Base-by-base conservation (phyloP, 2,888 invertebrate species). In the Noctua pronuba region DNA sequence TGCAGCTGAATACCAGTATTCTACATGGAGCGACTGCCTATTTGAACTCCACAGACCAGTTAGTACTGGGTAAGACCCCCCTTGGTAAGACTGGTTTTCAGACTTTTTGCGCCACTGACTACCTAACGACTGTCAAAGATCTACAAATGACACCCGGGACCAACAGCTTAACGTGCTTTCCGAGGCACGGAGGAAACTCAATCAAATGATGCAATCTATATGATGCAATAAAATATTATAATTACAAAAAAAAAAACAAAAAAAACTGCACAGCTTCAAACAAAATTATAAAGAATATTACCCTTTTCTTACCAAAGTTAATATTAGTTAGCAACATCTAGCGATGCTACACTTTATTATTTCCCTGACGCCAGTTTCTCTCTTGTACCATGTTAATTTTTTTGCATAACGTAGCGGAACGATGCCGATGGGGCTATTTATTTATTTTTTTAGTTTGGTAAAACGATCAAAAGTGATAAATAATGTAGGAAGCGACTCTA, bases 321-420 rank as follows among this genome's bases (percentile, higher is more conserved):
- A 55, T 55, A 44, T 41, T 72, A 60, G 46, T 38, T 49, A 73
- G 11, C 28, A 73, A 46, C 24, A 49, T 35, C 55, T 24, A 31
- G 16, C 38, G 65, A 65, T 21, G 55, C 55, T 44, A n/a, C 31
- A 8, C 28, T 35, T 46, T 46, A 73, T 46, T 75, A 73, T 46
- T 46, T 73, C 38, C 46, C 1, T 16, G 24, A n/a, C 21, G 2
- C 35, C 11, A n/a, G 18, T 41, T 64, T 75, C 31, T 52, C n/a
- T 52, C 52, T 52, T 52, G 13, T 41, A 28, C 31, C 1, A 44
- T 38, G 10, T 38, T 60, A 60, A 73, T 46, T 73, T 8, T 28
- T 16, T 73, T 73, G 38, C 46, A 60, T 46, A 60, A 46, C 38
- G 11, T 28, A 38, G 16, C 35, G n/a, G 16, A 65, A 65, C 65